Base-by-base conservation (phyloP, 2,888 invertebrate genomes). In the Ischnus inquisitorius region DNA sequence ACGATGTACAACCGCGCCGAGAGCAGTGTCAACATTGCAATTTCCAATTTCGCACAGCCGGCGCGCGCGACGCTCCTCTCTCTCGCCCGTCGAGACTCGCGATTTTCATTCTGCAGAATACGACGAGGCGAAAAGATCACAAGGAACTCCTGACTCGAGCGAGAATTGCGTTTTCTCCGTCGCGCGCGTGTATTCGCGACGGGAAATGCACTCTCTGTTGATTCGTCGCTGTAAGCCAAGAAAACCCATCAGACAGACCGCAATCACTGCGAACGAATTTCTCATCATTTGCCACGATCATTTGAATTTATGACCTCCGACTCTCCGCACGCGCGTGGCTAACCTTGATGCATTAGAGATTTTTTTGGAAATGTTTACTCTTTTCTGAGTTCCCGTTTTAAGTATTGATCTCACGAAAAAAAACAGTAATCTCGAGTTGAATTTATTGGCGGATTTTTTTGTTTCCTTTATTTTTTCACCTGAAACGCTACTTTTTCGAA, bases 231-330 rank as follows among this genome's bases (percentile, higher is more conserved):
- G 39, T 64, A 64, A 64, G 62, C 39, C 39, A 2, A 39, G 67
- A 34, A 34, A 34, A 2, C 34, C 34, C 34, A 34, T 34, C 34
- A 34, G 34, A 34, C 34, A 57, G 60, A 46, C 48, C 62, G 16
- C 34, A 19, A 19, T 22, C 62, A 75, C 41, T 25, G 57, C 12
- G n/a, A 54, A 51, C 62, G 62, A 46, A n/a, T 62, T 16, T 10
- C 46, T 41, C 64, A 34, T 28, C 43, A 19, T 19, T 67, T 77
- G 14, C 76, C 19, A 28, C 22, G 64, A 71, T 79, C 75, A 69
- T 75, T 79, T 65, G 19, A 83, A 79, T 83, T 79, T 74, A 79
- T 68, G 48, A 14, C 10, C 6, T 64, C 46, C 65, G 41, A 10
- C 60, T 67, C 25, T 62, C 39, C 14, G 12, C 28, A 16, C 39